Conservation (phyloP, 2,888 invertebrate genomes). For the Heliothis peltigera region DNA sequence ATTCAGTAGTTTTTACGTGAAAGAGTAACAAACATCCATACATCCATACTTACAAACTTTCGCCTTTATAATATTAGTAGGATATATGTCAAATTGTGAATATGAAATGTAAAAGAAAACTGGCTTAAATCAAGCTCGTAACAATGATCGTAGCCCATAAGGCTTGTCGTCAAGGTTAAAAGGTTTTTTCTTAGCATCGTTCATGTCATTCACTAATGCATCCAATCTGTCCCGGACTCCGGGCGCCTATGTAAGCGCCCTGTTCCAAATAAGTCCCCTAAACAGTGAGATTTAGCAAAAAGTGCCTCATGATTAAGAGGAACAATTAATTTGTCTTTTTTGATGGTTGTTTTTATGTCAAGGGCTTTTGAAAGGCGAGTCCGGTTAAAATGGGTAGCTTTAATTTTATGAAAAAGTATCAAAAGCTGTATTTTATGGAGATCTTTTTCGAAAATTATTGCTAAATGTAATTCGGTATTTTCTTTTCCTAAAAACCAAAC, state of each 20-base stretch:
- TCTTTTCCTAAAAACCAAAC: too few relatives aligned
- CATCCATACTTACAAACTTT: too few relatives aligned
- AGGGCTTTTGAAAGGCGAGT: slow-evolving; percentile 5
- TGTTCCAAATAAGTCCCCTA: slow-evolving; percentile 3
- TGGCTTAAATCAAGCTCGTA: neutral
- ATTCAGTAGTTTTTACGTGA: too few relatives aligned
- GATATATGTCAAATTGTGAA: too few relatives aligned
- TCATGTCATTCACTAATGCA: slow-evolving; percentile 50
- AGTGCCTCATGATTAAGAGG: slow-evolving; percentile 15
- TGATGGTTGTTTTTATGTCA: slow-evolving; percentile 3
- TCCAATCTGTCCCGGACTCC: slow-evolving; percentile 25
- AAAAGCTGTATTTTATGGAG: too few relatives aligned
- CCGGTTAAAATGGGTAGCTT: neutral
- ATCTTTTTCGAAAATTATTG: too few relatives aligned
- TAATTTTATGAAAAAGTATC: neutral
- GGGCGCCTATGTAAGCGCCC: slow-evolving; percentile 1
- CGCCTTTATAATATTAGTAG: too few relatives aligned
- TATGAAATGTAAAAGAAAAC: neutral
- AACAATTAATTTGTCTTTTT: slow-evolving; percentile 25
- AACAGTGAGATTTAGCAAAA: slow-evolving; percentile 30
- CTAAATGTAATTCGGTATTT: too few relatives aligned
- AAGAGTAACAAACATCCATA: too few relatives aligned
- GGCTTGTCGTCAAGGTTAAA: slow-evolving; percentile 19
- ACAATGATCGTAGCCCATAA: slow-evolving; percentile 27
- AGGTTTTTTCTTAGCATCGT: slow-evolving; percentile 20